Base-by-base conservation (phyloP, 2,888 invertebrate genomes). In the Panopea generosa region DNA sequence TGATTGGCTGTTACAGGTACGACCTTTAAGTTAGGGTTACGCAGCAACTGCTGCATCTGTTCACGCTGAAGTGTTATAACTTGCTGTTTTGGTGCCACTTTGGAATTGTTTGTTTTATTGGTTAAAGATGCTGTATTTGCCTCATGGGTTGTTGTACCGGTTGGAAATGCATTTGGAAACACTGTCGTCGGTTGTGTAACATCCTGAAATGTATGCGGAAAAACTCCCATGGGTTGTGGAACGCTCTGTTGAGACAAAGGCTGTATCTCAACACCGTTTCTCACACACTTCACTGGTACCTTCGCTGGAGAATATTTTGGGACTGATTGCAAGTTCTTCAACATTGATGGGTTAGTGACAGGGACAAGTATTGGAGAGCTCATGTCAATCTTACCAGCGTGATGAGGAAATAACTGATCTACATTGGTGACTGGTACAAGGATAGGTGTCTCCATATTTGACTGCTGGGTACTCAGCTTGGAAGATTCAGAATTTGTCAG, bases 321-420 rank as follows among this genome's bases (percentile, higher is more conserved):
- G 7, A 29, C 33, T 9, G 65, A 59, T 49, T 47, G 53, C 14
- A 66, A 26, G n/a, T 26, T 27, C 47, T 72, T 66, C 20, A 76
- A 53, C 56, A 73, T 53, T 11, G 45, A 45, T 38, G 67, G 59
- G 47, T 73, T 70, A n/a, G 72, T 72, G 0, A 76, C 73, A 33
- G 80, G 80, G 16, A 80, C 80, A 6, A 73, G 65, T 3, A 75
- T 71, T 20, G 76, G 76, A 16, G 79, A 63, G 20, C 62, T 76
- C 55, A 76, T 63, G 33, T 76, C 73, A 62, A 76, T 52, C 47
- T 68, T 70, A 20, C 67, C 62, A 29, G 62, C 55, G 38, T 68
- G 59, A 24, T 71, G 66, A 50, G 62, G 67, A 20, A 66, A 45
- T 38, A 65, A 27, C 18, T 69, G 59, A 2, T 69, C 57, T 24